Conservation (phyloP, 2,888 invertebrate species). For the Papilio demoleus region DNA sequence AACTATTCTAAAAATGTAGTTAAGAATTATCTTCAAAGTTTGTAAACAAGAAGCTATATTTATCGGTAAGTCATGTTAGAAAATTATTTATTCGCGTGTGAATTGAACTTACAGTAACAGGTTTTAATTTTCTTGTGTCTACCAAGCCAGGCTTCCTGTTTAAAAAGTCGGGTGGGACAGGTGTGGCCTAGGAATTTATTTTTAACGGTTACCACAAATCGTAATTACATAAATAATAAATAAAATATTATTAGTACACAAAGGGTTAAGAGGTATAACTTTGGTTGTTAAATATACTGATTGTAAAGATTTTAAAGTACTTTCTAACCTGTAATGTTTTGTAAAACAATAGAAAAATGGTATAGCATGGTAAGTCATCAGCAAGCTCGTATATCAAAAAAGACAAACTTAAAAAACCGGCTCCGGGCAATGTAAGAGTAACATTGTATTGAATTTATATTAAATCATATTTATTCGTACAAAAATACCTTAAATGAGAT, state of each 20-base stretch:
- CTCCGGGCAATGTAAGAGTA: constrained; percentile 48
- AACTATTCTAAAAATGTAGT: too few relatives aligned
- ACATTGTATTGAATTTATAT: constrained; percentile 44
- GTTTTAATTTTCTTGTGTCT: constrained; percentile 35
- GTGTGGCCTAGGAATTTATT: constrained; percentile 15
- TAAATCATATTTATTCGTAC: constrained; percentile 31
- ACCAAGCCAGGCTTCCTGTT: constrained; percentile 30
- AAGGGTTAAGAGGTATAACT: neutral
- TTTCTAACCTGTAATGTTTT: constrained; percentile 26
- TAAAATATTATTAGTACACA: neutral
- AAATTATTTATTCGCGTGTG: constrained; percentile 40
- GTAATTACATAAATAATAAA: neutral
- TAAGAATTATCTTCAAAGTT: too few relatives aligned
- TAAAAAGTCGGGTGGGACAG: constrained; percentile 6
- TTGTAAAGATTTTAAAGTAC: neutral
- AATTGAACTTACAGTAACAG: constrained; percentile 36
- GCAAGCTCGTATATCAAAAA: constrained; percentile 56
- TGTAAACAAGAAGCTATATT: too few relatives aligned
- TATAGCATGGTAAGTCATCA: constrained; percentile 53
- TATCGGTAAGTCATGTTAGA: neutral
- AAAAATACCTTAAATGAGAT: constrained; percentile 62
- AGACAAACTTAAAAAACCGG: constrained; percentile 56
- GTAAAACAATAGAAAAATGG: constrained; percentile 51
- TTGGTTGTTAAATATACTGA: neutral
- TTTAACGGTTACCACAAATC: neutral